Percentiles rank a stretch among this genome's conserved stretches.
Evolutionary conservation across 2,797 vertebrate genomes (phyloP).

Genomic region (Staurois parvus): DNA sequence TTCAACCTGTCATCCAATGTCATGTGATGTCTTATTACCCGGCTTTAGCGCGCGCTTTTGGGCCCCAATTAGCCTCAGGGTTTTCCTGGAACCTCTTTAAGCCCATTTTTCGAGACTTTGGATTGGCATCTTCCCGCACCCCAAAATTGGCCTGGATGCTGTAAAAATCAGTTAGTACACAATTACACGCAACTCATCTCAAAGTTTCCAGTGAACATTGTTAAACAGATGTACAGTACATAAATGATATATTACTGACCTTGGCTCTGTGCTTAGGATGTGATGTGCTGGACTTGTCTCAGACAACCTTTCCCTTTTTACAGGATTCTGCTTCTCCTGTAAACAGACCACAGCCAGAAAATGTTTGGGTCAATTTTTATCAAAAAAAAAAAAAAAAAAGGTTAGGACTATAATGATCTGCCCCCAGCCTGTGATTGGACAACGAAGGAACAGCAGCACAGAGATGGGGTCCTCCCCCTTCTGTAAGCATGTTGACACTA

Average conservation of each 20-base stretch:
- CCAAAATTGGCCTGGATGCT: slow-evolving; percentile 88
- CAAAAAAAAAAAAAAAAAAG: too few species aligned
- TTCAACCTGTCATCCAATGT: too few species aligned
- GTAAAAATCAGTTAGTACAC: background rate
- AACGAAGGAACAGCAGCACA: too few species aligned
- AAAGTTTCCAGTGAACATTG: too few species aligned
- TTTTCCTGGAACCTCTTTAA: slow-evolving; percentile 92
- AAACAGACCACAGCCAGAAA: background rate
- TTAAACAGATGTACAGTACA: too few species aligned
- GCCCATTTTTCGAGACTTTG: slow-evolving; percentile 86
- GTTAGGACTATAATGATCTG: too few species aligned
- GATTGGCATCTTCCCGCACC: slow-evolving; percentile 89
- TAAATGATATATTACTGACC: slow-evolving; percentile 61
- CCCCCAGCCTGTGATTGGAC: too few species aligned
- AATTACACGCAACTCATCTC: too few species aligned
- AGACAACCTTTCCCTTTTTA: slow-evolving; percentile 87
- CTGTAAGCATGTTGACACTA: too few species aligned
- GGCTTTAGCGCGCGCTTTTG: slow-evolving; percentile 85
- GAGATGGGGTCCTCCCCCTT: too few species aligned
- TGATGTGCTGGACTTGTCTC: slow-evolving; percentile 84
- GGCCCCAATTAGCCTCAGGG: slow-evolving; percentile 92
- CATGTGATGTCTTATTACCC: slow-evolving; percentile 72
- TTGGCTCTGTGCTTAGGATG: slow-evolving; percentile 85
- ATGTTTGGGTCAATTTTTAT: too few species aligned
- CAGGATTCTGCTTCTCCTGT: slow-evolving; percentile 86